Percentiles rank a stretch among this genome's conserved stretches.
These are phyloP conservation scores for Drosophila subquinaria DNA, from an alignment of 2,888 invertebrate species.

Conservation along the genomic window DNA sequence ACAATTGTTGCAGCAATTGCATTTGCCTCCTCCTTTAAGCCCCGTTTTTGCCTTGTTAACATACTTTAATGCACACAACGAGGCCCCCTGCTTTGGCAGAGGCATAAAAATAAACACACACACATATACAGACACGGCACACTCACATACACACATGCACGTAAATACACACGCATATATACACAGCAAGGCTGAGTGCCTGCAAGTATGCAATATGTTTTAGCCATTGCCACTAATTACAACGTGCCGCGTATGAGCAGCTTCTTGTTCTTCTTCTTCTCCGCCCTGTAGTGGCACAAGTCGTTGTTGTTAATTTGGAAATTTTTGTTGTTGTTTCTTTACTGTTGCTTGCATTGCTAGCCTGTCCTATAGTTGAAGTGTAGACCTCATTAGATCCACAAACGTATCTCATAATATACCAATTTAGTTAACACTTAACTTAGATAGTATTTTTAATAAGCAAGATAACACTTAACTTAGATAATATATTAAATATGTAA, in stretches of 20 bases:
- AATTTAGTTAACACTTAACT: slow-evolving; percentile 2
- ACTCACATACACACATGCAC: background rate
- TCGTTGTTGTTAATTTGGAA: slow-evolving; percentile 1
- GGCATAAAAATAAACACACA: slow-evolving; percentile 56
- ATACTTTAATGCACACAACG: slow-evolving; percentile 77
- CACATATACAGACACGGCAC: slow-evolving; percentile 16
- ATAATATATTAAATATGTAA: background rate
- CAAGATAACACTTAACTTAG: background rate
- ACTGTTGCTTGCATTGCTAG: slow-evolving; percentile 14
- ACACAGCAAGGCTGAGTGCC: slow-evolving; percentile 60
- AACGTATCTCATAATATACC: background rate
- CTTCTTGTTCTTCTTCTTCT: slow-evolving; percentile 18
- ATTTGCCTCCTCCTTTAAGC: slow-evolving; percentile 22
- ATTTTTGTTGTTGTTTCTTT: slow-evolving; percentile 1
- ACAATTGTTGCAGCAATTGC: slow-evolving; percentile 79
- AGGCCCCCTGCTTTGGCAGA: slow-evolving; percentile 44
- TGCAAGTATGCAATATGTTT: slow-evolving; percentile 79
- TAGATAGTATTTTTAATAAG: background rate
- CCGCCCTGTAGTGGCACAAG: slow-evolving; percentile 19
- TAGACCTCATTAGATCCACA: background rate
- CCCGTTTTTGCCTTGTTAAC: slow-evolving; percentile 68
- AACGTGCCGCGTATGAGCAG: slow-evolving; percentile 50
- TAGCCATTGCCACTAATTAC: slow-evolving; percentile 80
- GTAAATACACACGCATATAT: background rate
- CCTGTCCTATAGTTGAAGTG: background rate